Evolutionary conservation across 2,888 invertebrate genomes (phyloP).

Genomic region (Auanema freiburgensis): DNA sequence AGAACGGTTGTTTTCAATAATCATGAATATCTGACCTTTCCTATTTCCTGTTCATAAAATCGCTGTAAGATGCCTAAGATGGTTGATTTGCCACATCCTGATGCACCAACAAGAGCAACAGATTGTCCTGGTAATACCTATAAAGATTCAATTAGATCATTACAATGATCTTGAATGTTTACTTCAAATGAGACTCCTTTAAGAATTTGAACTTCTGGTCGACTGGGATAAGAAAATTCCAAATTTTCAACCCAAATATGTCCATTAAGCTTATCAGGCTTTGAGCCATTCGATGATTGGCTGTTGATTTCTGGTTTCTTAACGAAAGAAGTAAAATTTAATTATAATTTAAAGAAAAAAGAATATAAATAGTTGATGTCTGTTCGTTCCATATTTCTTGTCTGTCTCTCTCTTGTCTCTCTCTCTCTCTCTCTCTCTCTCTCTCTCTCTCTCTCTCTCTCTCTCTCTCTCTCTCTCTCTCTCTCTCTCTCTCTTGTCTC

Average conservation of each 20-base stretch:
- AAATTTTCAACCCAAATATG: constrained; percentile 66
- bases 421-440: too few species aligned
- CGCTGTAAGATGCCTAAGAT: constrained; percentile 49
- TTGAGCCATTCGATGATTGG: constrained; percentile 61
- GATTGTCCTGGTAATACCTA: constrained; percentile 46
- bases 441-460: too few species aligned
- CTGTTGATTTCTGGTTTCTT: constrained; percentile 67
- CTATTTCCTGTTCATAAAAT: constrained; percentile 49
- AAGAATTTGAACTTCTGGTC: constrained; percentile 63
- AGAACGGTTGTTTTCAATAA: background rate
- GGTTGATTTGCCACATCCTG: constrained; percentile 58
- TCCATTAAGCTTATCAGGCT: constrained; percentile 65
- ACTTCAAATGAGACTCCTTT: constrained; percentile 49
- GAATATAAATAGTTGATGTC: too few species aligned
- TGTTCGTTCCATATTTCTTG: too few species aligned
- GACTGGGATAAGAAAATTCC: constrained; percentile 67
- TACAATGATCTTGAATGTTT: background rate
- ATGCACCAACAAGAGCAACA: constrained; percentile 55
- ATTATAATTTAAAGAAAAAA: too few species aligned
- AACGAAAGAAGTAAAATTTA: constrained; percentile 42
- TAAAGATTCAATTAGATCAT: background rate
- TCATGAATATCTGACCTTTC: constrained; percentile 25
- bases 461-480: too few species aligned
- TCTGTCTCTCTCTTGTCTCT: too few species aligned
- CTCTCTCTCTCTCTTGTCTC: too few species aligned